These are phyloP conservation scores for Acronicta alni DNA, from an alignment of 2,888 invertebrate genomes.

Conservation along the genomic window DNA sequence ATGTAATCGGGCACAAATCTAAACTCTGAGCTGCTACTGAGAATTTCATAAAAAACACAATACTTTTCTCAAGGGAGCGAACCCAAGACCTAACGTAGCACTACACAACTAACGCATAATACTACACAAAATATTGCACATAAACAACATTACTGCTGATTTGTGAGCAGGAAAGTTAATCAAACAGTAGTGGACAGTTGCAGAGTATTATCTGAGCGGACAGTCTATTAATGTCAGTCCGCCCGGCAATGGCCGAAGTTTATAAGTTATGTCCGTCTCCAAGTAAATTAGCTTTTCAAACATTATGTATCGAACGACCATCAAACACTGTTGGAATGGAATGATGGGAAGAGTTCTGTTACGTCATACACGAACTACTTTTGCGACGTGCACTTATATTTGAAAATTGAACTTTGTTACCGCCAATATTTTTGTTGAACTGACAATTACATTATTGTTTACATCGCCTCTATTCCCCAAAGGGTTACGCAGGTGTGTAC, in stretches of 20 bases:
- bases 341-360: constrained; percentile 15
- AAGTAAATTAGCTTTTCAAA: constrained; percentile 47
- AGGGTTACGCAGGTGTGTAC: too few relatives aligned
- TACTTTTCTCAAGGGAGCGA: too few relatives aligned
- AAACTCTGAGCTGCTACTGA: too few relatives aligned
- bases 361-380: constrained; percentile 17
- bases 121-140: constrained; percentile 28
- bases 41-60: too few relatives aligned
- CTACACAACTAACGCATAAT: constrained; percentile 19
- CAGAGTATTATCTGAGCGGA: constrained; percentile 23
- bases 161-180: constrained; percentile 42
- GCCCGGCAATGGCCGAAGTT: constrained; percentile 37
- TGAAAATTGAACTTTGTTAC: constrained; percentile 1
- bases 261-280: constrained; percentile 37
- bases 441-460: too few relatives aligned
- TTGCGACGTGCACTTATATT: constrained; percentile 11
- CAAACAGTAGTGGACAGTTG: constrained; percentile 32
- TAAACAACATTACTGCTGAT: constrained; percentile 50
- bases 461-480: too few relatives aligned
- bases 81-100: too few relatives aligned
- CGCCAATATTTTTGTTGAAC: neutral
- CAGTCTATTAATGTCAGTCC: constrained; percentile 40
- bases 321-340: constrained; percentile 18
- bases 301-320: constrained; percentile 27
- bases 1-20: too few relatives aligned